Conservation (phyloP, 2,113 vertebrate genomes). For the Myotis davidii region DNA sequence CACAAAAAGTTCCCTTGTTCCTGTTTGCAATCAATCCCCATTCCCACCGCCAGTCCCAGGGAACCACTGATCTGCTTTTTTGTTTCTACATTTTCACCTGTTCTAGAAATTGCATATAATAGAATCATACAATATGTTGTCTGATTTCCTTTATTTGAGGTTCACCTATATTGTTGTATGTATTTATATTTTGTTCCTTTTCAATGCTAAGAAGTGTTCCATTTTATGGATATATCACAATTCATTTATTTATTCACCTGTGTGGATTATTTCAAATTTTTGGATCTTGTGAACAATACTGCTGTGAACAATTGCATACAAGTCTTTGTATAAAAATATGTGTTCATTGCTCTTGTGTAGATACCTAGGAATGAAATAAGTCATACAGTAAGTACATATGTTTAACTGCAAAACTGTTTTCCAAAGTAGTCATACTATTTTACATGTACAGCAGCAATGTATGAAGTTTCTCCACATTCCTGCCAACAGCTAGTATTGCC, state of each 20-base stretch:
- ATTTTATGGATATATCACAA: neutral
- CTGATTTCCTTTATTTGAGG: neutral
- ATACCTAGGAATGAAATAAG: neutral
- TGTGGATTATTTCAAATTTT: conserved; percentile 26
- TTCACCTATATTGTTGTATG: neutral
- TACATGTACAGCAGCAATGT: neutral
- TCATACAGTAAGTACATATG: neutral
- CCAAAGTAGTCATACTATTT: neutral
- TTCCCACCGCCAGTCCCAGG: neutral
- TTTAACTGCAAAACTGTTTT: conserved; percentile 20
- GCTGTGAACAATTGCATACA: neutral
- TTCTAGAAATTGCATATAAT: neutral
- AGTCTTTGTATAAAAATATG: neutral
- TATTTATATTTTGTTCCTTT: neutral
- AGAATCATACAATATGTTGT: neutral
- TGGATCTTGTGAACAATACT: neutral
- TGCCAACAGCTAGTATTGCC: neutral
- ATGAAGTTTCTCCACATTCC: neutral
- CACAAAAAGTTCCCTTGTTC: neutral
- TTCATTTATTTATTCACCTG: neutral
- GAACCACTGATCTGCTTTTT: neutral
- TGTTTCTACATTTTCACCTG: neutral
- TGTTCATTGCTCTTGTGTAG: neutral
- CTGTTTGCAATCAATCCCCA: neutral
- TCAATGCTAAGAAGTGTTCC: neutral